Conservation (phyloP, 2,797 vertebrate genomes). For the Tarsius wallacei region DNA sequence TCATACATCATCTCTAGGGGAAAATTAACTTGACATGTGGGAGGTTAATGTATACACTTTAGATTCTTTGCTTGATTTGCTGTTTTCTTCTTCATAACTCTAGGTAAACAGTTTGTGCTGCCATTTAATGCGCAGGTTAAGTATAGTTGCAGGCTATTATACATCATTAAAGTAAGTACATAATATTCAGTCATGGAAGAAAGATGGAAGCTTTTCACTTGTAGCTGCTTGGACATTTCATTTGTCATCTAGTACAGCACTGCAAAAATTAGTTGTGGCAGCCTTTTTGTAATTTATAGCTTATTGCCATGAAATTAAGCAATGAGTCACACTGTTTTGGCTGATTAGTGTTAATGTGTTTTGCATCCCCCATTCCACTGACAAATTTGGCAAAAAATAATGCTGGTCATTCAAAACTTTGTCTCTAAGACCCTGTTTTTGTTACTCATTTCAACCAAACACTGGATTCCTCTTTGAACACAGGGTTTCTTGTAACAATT, state of each 20-base stretch:
- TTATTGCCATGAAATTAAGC: slow-evolving; percentile 92
- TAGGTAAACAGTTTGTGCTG: slow-evolving; percentile 92
- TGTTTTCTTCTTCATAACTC: slow-evolving; percentile 91
- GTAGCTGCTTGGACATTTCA: slow-evolving; percentile 94
- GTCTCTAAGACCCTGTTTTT: slow-evolving; percentile 86
- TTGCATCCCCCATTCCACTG: slow-evolving; percentile 84
- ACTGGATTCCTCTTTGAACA: slow-evolving; percentile 2
- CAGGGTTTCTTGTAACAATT: slow-evolving; percentile 55
- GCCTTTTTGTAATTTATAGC: slow-evolving; percentile 92
- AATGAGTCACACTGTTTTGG: slow-evolving; percentile 92
- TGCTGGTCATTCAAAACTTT: slow-evolving; percentile 92
- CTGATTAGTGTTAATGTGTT: slow-evolving; percentile 92
- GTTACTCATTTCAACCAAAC: slow-evolving; percentile 86
- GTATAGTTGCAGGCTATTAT: slow-evolving; percentile 98
- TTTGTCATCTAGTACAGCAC: slow-evolving; percentile 93
- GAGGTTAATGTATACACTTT: slow-evolving; percentile 90
- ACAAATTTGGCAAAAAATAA: slow-evolving; percentile 92
- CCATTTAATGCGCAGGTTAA: slow-evolving; percentile 96
- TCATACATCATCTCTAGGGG: slow-evolving; percentile 89
- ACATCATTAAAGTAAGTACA: slow-evolving; percentile 97
- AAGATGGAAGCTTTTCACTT: slow-evolving; percentile 95
- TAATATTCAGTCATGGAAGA: slow-evolving; percentile 95
- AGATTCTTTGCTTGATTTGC: slow-evolving; percentile 91
- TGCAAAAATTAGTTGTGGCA: slow-evolving; percentile 92
- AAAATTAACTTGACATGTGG: slow-evolving; percentile 89